Conservation (phyloP, 2,113 vertebrate species). For the Aramus guarauna region DNA sequence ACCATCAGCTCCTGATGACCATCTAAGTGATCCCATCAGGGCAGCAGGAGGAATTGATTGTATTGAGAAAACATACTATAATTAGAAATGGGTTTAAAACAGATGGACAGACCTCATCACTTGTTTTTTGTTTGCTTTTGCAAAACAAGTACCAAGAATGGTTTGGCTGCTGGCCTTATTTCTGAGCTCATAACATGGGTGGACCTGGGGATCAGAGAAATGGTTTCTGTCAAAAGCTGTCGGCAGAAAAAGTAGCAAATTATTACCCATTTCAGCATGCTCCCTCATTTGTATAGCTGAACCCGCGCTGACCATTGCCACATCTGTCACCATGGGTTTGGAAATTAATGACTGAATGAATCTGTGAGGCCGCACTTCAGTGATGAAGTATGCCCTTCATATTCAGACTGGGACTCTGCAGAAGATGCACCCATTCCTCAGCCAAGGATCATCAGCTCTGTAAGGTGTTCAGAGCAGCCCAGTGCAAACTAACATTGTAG, state of each 20-base stretch:
- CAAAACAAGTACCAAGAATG: constrained; percentile 57
- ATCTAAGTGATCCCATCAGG: neutral
- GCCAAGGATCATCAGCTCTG: neutral
- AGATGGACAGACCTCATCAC: constrained; percentile 32
- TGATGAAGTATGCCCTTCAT: rapidly evolving
- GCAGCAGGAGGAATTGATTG: neutral
- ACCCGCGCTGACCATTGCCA: neutral
- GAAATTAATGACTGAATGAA: neutral
- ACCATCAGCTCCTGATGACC: neutral
- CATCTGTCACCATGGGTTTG: neutral
- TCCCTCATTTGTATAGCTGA: neutral
- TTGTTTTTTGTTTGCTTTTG: constrained; percentile 60
- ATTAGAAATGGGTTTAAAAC: constrained; percentile 44
- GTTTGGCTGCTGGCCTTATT: constrained; percentile 37
- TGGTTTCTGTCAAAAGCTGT: constrained; percentile 45
- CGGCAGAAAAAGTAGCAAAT: neutral
- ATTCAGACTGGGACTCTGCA: neutral
- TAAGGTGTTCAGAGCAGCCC: neutral
- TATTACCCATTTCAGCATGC: neutral
- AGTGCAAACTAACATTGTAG: neutral
- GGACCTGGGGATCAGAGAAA: constrained; percentile 25
- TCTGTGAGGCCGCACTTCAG: neutral
- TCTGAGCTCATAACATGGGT: constrained; percentile 54
- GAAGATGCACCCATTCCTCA: neutral
- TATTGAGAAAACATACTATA: constrained; percentile 8